Evolutionary conservation across 2,113 vertebrate species (phyloP), one percentile per base, ranked within the genome.

Genomic region (Variabilichromis moorii): DNA sequence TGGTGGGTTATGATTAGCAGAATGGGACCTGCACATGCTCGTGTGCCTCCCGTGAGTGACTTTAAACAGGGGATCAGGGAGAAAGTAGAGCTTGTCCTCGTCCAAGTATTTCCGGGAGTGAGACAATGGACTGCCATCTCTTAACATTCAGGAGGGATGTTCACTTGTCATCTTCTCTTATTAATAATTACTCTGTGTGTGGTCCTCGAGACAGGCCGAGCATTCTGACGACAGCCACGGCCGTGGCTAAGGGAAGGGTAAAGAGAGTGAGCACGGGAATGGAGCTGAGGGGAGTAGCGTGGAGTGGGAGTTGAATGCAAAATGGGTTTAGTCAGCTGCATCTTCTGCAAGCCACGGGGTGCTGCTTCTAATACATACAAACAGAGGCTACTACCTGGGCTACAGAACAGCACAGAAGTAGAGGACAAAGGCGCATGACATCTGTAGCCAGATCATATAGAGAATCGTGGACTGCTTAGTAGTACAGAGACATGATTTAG

Each of bases 121-220:
- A 51, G 55, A 83, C 76, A 47, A 10, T 24, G 51, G 55, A 87
- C 35, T 35, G 66, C 86, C 86, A 81, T 84, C 87, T 91, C 91
- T 94, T 92, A 93, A 91, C 94, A 95, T 95, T 94, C 94, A 92
- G 86, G 80, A 91, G 89, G 71, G 91, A 88, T 88, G 89, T 88
- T 93, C 92, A 90, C 93, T 91, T 95, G 94, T 95, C 94, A 95
- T 94, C 94, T 95, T 93, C 84, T 93, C 85, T 95, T 94, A 94
- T 95, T 94, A 94, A 95, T 95, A 93, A 95, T 93, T 92, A 93
- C 90, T 92, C 82, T 89, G 83, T 94, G 91, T 95, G 95, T 93
- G 96, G 94, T 93, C 93, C 92, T 91, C 84, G 89, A 91, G 92
- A 93, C 91, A 91, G 86, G 83, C 81, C 51, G 88, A 88, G 94